Evolutionary conservation across 2,888 invertebrate genomes (phyloP).

Genomic region (Myathropa florea): DNA sequence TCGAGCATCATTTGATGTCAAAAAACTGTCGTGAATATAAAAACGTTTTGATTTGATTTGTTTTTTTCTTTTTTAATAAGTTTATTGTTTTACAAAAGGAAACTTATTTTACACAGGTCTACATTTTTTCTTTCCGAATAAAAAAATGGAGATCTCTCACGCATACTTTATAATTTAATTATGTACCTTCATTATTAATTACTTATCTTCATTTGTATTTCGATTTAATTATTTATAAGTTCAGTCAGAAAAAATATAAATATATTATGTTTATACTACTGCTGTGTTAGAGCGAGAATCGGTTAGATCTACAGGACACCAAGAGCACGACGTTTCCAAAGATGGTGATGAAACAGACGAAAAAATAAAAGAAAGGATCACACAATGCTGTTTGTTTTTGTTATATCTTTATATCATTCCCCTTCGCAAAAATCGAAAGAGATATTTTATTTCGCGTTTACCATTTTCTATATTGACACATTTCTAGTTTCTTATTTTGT

Average conservation of each 20-base stretch:
- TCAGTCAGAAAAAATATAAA: slow-evolving; percentile 49
- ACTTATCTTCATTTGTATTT: slow-evolving; percentile 34
- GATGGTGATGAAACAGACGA: neutral
- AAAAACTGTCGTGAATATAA: neutral
- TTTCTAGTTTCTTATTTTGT: slow-evolving; percentile 24
- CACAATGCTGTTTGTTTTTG: neutral
- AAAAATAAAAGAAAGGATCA: slow-evolving; percentile 22
- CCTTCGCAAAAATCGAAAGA: slow-evolving; percentile 79
- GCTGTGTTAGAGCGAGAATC: slow-evolving; percentile 30
- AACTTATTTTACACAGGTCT: slow-evolving; percentile 47
- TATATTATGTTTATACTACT: slow-evolving; percentile 21
- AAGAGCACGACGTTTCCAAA: neutral
- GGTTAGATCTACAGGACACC: slow-evolving; percentile 1
- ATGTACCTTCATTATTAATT: slow-evolving; percentile 26
- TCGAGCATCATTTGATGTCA: too few relatives aligned
- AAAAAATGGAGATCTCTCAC: slow-evolving; percentile 40
- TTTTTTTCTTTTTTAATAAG: slow-evolving; percentile 10
- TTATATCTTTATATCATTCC: slow-evolving; percentile 46
- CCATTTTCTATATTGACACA: slow-evolving; percentile 51
- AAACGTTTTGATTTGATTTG: neutral
- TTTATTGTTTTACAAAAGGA: slow-evolving; percentile 58
- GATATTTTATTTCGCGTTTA: slow-evolving; percentile 50
- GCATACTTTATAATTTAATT: slow-evolving; percentile 23
- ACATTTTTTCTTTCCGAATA: slow-evolving; percentile 18
- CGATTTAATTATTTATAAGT: slow-evolving; percentile 36